Base-by-base conservation (phyloP, 2,113 vertebrate genomes). In the Proterorhinus semilunaris region DNA sequence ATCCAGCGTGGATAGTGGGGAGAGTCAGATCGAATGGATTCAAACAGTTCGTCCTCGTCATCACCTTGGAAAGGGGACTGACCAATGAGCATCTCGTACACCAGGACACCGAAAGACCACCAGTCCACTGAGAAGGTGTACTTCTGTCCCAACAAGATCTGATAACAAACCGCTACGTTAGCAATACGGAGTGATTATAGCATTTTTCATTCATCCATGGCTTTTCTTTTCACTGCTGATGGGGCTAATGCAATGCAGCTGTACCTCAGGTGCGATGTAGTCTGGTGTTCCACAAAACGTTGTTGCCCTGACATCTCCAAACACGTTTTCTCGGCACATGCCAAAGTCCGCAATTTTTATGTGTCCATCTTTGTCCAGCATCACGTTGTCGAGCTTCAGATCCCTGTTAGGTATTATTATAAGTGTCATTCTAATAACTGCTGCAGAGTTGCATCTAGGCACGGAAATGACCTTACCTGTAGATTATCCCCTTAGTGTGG, bases 231-330 rank as follows among this genome's bases (percentile, higher is more conserved):
- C 27, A 51, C 6, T 12, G 10, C 11, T 63, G 52, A 4, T 46
- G 13, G 47, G 17, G 57, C 51, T 2, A 0, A 2, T 5, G 21
- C 5, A 8, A 5, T 69, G 5, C 71, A 7, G 49, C 78, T 51
- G 65, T 61, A 94, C 93, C 91, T 94, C 93, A 17, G 93, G 98
- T 47, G 98, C 98, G 0, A 99, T 99, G 57, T 99, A 99, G 88
- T 99, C 98, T 0, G 98, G 98, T 4, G 98, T 99, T 65, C 98
- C 98, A 2, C 98, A 99, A 88, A 99, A 99, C 1, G 98, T 99
- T 71, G 94, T 95, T 0, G 96, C 95, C 76, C 87, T 91, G 79
- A 80, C 92, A 0, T 96, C 95, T 1, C 92, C 94, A 44, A 91
- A 83, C 21, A 99, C 86, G 0, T 95, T 95, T 85, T 99, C 98